Evolutionary conservation across 1,140 invertebrate species (phyloP).

Genomic region (Pogonognathellus flavescens): DNA sequence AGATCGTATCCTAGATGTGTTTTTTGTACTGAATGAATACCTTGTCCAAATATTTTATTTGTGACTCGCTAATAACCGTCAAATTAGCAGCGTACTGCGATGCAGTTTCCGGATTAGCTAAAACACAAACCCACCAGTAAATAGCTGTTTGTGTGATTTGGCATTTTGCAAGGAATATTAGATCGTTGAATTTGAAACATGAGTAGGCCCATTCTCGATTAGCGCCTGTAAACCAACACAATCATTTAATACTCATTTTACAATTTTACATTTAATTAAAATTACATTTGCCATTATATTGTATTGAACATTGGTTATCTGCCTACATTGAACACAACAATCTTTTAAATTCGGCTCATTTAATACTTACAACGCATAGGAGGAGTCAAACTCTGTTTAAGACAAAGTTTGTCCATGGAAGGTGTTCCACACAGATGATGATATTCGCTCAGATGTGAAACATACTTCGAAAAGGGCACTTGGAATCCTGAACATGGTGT

Average conservation of each 20-base stretch:
- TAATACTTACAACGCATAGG: not conserved
- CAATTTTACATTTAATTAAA: not conserved
- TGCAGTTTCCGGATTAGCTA: not conserved
- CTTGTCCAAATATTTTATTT: not conserved
- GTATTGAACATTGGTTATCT: too few species aligned
- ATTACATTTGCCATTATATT: too few species aligned
- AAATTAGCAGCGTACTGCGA: not conserved
- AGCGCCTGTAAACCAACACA: not conserved
- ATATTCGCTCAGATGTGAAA: not conserved
- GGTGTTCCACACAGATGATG: not conserved
- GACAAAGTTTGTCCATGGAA: not conserved
- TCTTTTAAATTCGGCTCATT: too few species aligned
- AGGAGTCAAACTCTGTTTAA: not conserved
- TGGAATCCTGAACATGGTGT: not conserved
- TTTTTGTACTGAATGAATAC: too few species aligned
- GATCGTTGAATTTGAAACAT: not conserved
- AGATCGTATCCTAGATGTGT: not conserved
- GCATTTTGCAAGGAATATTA: not conserved
- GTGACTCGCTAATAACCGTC: not conserved
- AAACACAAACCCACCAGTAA: not conserved
- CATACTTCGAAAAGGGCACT: not conserved
- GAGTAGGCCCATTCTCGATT: not conserved
- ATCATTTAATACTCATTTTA: not conserved
- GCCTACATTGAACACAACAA: too few species aligned
- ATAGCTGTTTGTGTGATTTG: not conserved